A percentile compares a stretch with the other conserved stretches of the same genome.
These are phyloP conservation scores for Sitophilus oryzae DNA, from an alignment of 1,140 invertebrate genomes.

Conservation along the genomic window DNA sequence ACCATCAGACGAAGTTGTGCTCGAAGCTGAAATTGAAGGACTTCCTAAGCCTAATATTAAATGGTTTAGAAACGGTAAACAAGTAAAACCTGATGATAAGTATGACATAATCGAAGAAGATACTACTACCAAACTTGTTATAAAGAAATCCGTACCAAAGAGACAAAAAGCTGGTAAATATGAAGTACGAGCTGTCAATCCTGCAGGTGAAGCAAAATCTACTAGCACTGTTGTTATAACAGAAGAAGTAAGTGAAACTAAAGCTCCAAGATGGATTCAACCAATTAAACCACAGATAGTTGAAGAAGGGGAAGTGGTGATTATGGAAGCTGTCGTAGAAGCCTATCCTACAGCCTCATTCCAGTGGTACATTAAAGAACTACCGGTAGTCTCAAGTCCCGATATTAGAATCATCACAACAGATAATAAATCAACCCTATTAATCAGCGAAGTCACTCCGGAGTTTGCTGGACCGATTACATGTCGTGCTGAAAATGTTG, in stretches of 20 bases:
- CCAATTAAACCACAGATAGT: slow-evolving; percentile 66
- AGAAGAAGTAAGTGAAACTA: slow-evolving; percentile 54
- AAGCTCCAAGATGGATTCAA: slow-evolving; percentile 68
- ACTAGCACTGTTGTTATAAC: slow-evolving; percentile 65
- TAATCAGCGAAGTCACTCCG: slow-evolving; percentile 68
- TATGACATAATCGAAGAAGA: slow-evolving; percentile 58
- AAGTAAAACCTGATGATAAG: slow-evolving; percentile 64
- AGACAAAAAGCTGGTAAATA: slow-evolving; percentile 79
- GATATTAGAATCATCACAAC: slow-evolving; percentile 65
- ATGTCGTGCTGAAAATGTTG: slow-evolving; percentile 82
- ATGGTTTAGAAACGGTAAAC: slow-evolving; percentile 85
- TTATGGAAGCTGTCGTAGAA: slow-evolving; percentile 70
- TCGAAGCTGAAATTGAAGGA: slow-evolving; percentile 67
- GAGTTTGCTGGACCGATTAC: slow-evolving; percentile 75
- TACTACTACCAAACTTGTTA: slow-evolving; percentile 60
- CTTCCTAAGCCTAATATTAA: slow-evolving; percentile 65
- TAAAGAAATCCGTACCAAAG: slow-evolving; percentile 54
- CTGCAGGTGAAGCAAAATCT: slow-evolving; percentile 68
- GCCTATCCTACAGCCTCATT: slow-evolving; percentile 76
- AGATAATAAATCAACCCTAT: slow-evolving; percentile 74
- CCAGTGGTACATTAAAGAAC: slow-evolving; percentile 75
- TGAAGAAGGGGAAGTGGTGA: slow-evolving; percentile 65
- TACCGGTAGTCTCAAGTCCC: slow-evolving; percentile 54
- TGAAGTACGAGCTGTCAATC: slow-evolving; percentile 71
- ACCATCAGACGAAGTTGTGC: slow-evolving; percentile 53